phyloP scores from a whole-genome alignment of 2,888 invertebrate genomes.

The Amblyjoppa fuscipennis region DNA sequence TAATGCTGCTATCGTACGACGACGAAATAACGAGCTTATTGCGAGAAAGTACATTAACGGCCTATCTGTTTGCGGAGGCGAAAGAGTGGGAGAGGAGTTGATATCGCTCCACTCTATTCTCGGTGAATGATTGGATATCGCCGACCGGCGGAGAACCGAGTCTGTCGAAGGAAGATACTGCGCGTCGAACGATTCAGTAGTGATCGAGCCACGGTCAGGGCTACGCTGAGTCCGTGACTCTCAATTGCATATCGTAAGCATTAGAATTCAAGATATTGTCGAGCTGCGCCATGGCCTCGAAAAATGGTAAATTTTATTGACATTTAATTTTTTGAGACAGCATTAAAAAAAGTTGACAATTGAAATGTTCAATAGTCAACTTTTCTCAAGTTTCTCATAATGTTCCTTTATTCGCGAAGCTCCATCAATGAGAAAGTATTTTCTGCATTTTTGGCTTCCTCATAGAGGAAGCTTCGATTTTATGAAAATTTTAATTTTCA shows the following conservation, averaged over 20 bases:
- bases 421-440: too few relatives aligned
- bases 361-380: background rate
- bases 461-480: too few relatives aligned
- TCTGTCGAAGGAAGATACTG: slow-evolving; percentile 36
- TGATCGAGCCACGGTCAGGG: slow-evolving; percentile 1
- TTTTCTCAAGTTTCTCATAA: too few relatives aligned
- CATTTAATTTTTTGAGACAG: background rate
- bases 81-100: slow-evolving; percentile 27
- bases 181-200: slow-evolving; percentile 32
- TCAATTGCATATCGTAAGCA: slow-evolving; percentile 5
- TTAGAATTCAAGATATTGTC: background rate
- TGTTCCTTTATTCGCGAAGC: too few relatives aligned
- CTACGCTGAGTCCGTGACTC: slow-evolving; percentile 15
- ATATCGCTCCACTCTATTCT: slow-evolving; percentile 23
- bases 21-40: slow-evolving; percentile 2
- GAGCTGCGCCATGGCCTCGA: slow-evolving; percentile 25
- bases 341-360: too few relatives aligned
- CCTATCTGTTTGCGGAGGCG: background rate
- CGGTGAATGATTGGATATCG: slow-evolving; percentile 1
- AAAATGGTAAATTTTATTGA: slow-evolving; percentile 23
- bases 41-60: slow-evolving; percentile 6
- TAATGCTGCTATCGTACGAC: background rate
- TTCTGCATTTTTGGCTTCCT: too few relatives aligned
- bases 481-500: too few relatives aligned
- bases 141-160: background rate